These are phyloP conservation scores for Scaptomyza reducta DNA, from an alignment of 2,888 invertebrate species.

Conservation along the genomic window DNA sequence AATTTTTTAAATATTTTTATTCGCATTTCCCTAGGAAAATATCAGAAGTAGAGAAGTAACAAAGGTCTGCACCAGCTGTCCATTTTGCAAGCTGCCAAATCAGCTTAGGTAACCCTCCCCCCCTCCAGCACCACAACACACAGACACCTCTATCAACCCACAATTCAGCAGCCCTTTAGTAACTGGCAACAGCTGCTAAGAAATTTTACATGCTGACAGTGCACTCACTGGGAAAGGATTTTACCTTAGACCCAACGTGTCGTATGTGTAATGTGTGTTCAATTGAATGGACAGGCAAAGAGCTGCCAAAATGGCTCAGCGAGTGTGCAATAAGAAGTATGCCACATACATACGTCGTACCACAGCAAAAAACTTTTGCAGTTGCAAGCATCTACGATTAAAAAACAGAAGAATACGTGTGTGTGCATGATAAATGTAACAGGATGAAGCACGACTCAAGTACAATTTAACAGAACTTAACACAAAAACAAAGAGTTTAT, in stretches of 20 bases:
- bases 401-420: not conserved
- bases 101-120: slow-evolving; percentile 36
- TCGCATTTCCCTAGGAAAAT: slow-evolving; percentile 14
- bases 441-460: not conserved
- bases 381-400: slow-evolving; percentile 10
- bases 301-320: slow-evolving; percentile 39
- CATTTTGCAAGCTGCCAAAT: slow-evolving; percentile 46
- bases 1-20: slow-evolving; percentile 12
- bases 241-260: slow-evolving; percentile 54
- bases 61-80: slow-evolving; percentile 48
- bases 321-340: slow-evolving; percentile 17
- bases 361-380: slow-evolving; percentile 14
- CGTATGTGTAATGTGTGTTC: slow-evolving; percentile 62
- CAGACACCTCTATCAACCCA: not conserved
- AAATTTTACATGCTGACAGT: slow-evolving; percentile 57
- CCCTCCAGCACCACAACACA: not conserved
- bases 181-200: slow-evolving; percentile 49
- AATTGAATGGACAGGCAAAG: slow-evolving; percentile 64
- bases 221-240: slow-evolving; percentile 41
- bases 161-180: not conserved
- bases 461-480: not conserved
- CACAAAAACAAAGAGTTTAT: too few species aligned
- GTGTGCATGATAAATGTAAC: not conserved
- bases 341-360: slow-evolving; percentile 12
- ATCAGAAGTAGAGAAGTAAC: not conserved